phyloP scores from a whole-genome alignment of 2,888 invertebrate genomes.

The Tillus elongatus region DNA sequence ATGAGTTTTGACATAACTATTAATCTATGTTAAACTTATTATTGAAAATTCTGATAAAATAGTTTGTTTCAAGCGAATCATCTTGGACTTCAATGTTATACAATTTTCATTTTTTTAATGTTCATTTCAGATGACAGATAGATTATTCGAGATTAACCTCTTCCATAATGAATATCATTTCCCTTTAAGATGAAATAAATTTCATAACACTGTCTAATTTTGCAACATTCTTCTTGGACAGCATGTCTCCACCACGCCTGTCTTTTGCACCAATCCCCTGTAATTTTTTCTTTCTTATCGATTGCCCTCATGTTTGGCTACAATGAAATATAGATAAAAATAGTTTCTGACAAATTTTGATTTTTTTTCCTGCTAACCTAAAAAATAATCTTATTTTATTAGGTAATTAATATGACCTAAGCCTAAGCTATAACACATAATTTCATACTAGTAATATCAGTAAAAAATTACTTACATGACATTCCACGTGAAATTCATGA shows the following conservation, averaged over 20 bases:
- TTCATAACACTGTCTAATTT: neutral
- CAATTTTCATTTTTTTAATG: neutral
- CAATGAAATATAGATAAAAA: neutral
- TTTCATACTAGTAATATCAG: neutral
- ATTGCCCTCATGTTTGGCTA: neutral
- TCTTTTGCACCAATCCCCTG: neutral
- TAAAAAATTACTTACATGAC: neutral
- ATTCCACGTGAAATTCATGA: slow-evolving; percentile 9
- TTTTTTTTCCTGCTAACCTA: too few species aligned
- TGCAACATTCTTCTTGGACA: neutral
- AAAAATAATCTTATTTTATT: too few species aligned
- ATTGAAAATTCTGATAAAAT: neutral
- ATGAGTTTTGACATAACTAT: too few species aligned
- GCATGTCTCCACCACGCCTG: neutral
- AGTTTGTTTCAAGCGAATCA: slow-evolving; percentile 1
- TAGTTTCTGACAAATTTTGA: neutral
- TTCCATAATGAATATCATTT: neutral
- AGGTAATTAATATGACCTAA: too few species aligned
- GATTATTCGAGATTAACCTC: neutral
- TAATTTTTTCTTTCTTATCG: neutral
- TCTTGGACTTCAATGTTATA: neutral
- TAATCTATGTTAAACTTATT: slow-evolving; percentile 1
- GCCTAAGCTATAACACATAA: neutral
- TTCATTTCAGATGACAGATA: neutral
- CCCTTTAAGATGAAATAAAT: slow-evolving; percentile 1